Base-by-base conservation (phyloP, 2,797 vertebrate species). In the Sciaenops ocellatus region DNA sequence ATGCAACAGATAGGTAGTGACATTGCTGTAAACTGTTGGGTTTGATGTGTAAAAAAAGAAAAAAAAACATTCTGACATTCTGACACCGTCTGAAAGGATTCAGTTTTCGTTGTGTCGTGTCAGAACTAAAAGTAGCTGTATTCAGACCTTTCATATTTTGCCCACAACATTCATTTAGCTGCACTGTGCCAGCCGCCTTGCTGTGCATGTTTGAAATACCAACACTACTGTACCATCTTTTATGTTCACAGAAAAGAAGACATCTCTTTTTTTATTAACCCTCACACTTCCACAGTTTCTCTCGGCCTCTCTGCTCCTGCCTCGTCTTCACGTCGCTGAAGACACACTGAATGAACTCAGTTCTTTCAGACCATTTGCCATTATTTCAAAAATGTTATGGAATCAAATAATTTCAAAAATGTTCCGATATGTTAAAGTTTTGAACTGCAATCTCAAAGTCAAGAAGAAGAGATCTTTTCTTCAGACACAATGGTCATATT, bases 11-110 rank as follows among this genome's bases (percentile, higher is more conserved):
- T 47, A 54, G 28, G 46, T 26, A 63, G 30, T 18, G 26, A 41
- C 56, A 28, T 13, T 50, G 55, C 17, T 50, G 61, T 52, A 70
- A 69, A 44, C 34, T 22, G n/a, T 16, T 41, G 26, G 41, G 42
- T 67, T 74, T 61, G 57, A 70, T 73, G 55, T 62, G 26, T 38
- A 38, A 66, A 72, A 82, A 82, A 72, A 41, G 20, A 71, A 54
- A 64, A 12, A 62, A 78, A 78, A n/a, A 64, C 56, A 56, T 16
- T 76, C 38, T 80, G 73, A 73, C 67, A 76, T 79, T 50, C 34
- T 80, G 87, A 78, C 82, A 79, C 48, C 34, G 17, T 61, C 54
- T 80, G 73, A 82, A 82, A 86, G 60, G 71, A 71, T 73, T 78
- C 57, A 41, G 63, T 69, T 80, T 80, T 60, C 28, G 54, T 61